phyloP scores from a whole-genome alignment of 2,888 invertebrate genomes.

The Prosopocoilus inquinatus region DNA sequence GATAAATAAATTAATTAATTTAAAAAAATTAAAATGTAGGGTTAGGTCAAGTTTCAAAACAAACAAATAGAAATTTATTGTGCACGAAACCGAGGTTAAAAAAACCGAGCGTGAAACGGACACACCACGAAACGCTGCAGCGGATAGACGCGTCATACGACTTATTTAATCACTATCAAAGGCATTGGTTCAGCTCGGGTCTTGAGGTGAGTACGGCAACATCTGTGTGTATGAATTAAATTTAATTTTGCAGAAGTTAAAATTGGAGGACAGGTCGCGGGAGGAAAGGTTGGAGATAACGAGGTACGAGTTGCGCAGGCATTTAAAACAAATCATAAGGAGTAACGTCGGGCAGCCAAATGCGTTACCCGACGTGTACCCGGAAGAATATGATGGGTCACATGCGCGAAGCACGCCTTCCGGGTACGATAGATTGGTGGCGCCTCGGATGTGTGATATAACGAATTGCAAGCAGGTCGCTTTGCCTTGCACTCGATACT shows the following conservation, averaged over 20 bases:
- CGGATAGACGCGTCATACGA: constrained; percentile 41
- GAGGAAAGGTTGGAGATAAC: constrained; percentile 50
- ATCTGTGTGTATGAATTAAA: neutral
- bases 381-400: constrained; percentile 6
- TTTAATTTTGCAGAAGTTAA: constrained; percentile 42
- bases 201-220: constrained; percentile 39
- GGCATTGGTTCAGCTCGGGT: constrained; percentile 48
- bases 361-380: constrained; percentile 27
- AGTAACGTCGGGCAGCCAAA: constrained; percentile 52
- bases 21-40: constrained; percentile 28
- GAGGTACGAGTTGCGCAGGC: constrained; percentile 45
- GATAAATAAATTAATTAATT: neutral
- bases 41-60: constrained; percentile 36
- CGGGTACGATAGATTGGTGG: constrained; percentile 29
- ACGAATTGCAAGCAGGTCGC: constrained; percentile 52
- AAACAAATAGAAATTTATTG: constrained; percentile 16
- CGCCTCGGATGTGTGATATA: constrained; percentile 27
- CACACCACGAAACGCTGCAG: constrained; percentile 47
- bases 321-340: constrained; percentile 45
- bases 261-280: constrained; percentile 47
- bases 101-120: constrained; percentile 36
- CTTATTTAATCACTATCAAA: constrained; percentile 46
- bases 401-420: constrained; percentile 6
- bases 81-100: constrained; percentile 35
- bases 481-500: constrained; percentile 78